A percentile compares a stretch with the other conserved stretches of the same genome.
Evolutionary conservation across 2,888 invertebrate species (phyloP).

Genomic region (Mellilla xanthometata): DNA sequence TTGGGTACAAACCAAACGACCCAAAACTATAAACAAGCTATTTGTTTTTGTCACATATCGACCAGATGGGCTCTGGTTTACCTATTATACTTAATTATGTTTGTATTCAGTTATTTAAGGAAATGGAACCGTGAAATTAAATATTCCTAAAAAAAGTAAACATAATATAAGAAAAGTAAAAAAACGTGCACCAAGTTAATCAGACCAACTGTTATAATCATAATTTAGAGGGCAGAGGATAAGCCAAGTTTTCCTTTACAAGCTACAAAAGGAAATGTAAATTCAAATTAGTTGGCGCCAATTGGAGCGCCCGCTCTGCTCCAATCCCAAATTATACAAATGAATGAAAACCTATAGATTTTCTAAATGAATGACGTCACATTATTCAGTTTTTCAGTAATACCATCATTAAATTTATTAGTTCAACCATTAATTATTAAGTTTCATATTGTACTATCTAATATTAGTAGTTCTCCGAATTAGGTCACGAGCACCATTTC

Average conservation of each 20-base stretch:
- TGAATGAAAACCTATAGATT: slow-evolving; percentile 7
- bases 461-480: too few species aligned
- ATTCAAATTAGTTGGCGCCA: slow-evolving; percentile 22
- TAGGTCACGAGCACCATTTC: too few species aligned
- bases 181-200: slow-evolving; percentile 6
- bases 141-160: too few species aligned
- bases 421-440: too few species aligned
- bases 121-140: too few species aligned
- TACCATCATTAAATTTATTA: too few species aligned
- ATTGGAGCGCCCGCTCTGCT: slow-evolving; percentile 13
- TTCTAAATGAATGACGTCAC: slow-evolving; percentile 2
- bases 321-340: slow-evolving; percentile 10
- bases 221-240: slow-evolving; percentile 10
- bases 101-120: too few species aligned
- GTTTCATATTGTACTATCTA: too few species aligned
- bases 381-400: too few species aligned
- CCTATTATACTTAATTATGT: too few species aligned
- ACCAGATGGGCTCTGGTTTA: background rate
- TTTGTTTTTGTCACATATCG: slow-evolving; percentile 1
- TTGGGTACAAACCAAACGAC: slow-evolving; percentile 8
- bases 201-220: slow-evolving; percentile 9
- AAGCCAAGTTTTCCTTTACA: slow-evolving; percentile 15
- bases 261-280: slow-evolving; percentile 21
- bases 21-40: slow-evolving; percentile 11
- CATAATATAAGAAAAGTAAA: background rate